A percentile compares a stretch with the other conserved stretches of the same genome.
These are phyloP conservation scores for Ennomos quercinarius DNA, from an alignment of 2,888 invertebrate genomes.

Conservation along the genomic window DNA sequence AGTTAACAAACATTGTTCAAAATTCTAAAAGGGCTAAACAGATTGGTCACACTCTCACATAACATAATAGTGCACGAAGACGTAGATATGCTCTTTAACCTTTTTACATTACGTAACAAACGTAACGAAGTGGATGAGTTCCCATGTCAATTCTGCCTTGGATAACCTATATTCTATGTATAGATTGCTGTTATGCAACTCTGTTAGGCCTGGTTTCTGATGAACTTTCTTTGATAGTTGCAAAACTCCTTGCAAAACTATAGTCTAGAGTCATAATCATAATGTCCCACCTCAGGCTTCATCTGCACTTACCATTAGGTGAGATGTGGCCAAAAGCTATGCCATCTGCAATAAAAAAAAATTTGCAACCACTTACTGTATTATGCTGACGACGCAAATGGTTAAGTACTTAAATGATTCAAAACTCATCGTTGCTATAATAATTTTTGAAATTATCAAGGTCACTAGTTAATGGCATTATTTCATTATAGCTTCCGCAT, in stretches of 20 bases:
- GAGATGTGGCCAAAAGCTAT: too few relatives aligned
- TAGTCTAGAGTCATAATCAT: not conserved
- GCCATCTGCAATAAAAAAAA: too few relatives aligned
- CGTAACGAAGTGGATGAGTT: slow-evolving; percentile 51
- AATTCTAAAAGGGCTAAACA: slow-evolving; percentile 21
- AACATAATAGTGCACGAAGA: not conserved
- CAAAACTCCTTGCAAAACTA: slow-evolving; percentile 7
- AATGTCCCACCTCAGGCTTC: too few relatives aligned
- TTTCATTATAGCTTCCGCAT: too few relatives aligned
- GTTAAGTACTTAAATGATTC: too few relatives aligned
- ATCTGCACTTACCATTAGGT: too few relatives aligned
- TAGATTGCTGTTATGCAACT: slow-evolving; percentile 31
- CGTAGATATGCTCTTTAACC: slow-evolving; percentile 54
- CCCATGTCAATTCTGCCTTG: slow-evolving; percentile 54
- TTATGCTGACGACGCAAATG: too few relatives aligned
- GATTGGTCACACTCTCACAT: slow-evolving; percentile 45
- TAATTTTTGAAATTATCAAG: too few relatives aligned
- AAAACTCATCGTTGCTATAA: too few relatives aligned
- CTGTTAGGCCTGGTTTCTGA: slow-evolving; percentile 23
- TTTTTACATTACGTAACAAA: slow-evolving; percentile 56
- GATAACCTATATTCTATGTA: slow-evolving; percentile 35
- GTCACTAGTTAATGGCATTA: too few relatives aligned
- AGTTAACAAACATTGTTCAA: not conserved
- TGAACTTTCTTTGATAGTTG: slow-evolving; percentile 33
- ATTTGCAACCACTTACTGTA: too few relatives aligned